Base-by-base conservation (phyloP, 2,113 vertebrate species). In the Saimiri boliviensis region DNA sequence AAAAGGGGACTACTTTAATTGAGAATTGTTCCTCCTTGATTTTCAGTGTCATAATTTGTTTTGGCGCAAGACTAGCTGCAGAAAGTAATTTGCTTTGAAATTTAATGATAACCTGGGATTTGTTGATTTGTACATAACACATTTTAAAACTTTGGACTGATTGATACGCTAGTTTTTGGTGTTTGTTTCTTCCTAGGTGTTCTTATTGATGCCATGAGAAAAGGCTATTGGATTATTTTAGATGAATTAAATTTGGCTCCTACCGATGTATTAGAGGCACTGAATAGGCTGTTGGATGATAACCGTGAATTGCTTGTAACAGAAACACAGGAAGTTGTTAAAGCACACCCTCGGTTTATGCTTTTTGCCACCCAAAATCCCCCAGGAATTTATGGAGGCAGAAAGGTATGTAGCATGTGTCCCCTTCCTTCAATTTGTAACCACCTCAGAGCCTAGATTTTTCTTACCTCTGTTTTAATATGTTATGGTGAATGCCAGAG, bases 331-430 rank as follows among this genome's bases (percentile, higher is more conserved):
- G 99, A 99, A 98, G 99, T 99, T 30, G 99, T 99, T 94, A 99
- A 98, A 98, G 99, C 99, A 90, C 99, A 99, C 58, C 99, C 99
- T 89, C 99, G 99, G 56, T 99, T 99, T 97, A 99, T 99, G 99
- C 98, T 99, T 47, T 99, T 99, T 98, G 99, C 99, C 42, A 99
- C 99, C 12, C 99, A 99, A 97, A 99, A 99, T 95, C 99, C 99
- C 32, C 99, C 99, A 49, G 99, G 99, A 37, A 99, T 99, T 58
- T 99, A 99, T 37, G 99, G 99, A 21, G 99, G 99, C 82, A 99
- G 99, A 97, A 99, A 99, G 99, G 99, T 99, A 94, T 56, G 96
- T 98, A 14, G 25, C 6, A 6, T 70, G 84, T 74, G 2, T 8
- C 21, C 0, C 49, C 8, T 27, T 11, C 82, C 13, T 93, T 85